Conservation (phyloP, 2,888 invertebrate genomes). For the Caenorhabditis auriculariae region DNA sequence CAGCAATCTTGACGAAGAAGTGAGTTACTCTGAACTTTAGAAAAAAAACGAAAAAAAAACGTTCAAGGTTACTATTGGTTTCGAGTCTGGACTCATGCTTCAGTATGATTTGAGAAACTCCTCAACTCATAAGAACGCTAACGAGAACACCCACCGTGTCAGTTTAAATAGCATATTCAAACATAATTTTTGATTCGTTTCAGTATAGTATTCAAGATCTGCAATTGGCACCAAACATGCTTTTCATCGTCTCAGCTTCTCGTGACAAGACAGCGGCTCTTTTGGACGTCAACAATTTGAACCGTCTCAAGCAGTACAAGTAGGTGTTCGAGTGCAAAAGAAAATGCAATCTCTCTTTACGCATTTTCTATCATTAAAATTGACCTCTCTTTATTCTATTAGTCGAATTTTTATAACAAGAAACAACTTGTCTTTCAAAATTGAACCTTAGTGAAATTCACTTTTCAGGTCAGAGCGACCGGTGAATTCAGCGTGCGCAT, state of each 20-base stretch:
- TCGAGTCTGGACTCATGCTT: conserved; percentile 69
- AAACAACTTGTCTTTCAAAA: too few species aligned
- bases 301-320: conserved; percentile 89
- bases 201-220: conserved; percentile 83
- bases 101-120: conserved; percentile 82
- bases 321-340: conserved; percentile 64
- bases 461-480: conserved; percentile 78
- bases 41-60: conserved; percentile 1
- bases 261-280: conserved; percentile 91
- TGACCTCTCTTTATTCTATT: not conserved
- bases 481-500: conserved; percentile 95
- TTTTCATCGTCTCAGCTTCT: conserved; percentile 87
- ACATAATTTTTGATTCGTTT: conserved; percentile 1
- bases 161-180: not conserved
- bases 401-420: not conserved
- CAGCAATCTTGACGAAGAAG: conserved; percentile 85
- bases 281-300: conserved; percentile 79
- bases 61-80: conserved; percentile 20
- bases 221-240: conserved; percentile 76
- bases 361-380: not conserved
- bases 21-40: not conserved
- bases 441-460: too few species aligned
- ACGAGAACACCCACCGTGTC: conserved; percentile 41
- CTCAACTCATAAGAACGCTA: conserved; percentile 68
- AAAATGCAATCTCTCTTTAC: not conserved